Evolutionary conservation across 2,888 invertebrate genomes (phyloP).

Genomic region (Cheilosia impressa): DNA sequence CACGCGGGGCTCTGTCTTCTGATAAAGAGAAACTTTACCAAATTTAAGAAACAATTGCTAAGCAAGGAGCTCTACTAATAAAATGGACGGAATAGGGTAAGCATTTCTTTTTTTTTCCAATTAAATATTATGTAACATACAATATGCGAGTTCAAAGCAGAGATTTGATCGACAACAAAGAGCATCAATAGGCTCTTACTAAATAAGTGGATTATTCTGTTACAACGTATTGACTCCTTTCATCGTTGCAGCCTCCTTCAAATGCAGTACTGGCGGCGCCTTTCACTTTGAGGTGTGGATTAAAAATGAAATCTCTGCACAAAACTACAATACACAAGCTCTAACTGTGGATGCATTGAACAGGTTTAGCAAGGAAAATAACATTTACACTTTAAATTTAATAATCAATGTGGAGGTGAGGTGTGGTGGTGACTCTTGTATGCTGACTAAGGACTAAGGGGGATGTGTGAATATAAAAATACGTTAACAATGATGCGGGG

Average conservation of each 20-base stretch:
- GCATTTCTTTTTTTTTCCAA: constrained; percentile 39
- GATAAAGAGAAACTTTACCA: background rate
- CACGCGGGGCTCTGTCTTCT: constrained; percentile 2
- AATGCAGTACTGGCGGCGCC: constrained; percentile 41
- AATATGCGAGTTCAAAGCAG: constrained; percentile 20
- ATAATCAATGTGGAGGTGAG: constrained; percentile 16
- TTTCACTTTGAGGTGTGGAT: background rate
- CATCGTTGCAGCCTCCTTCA: constrained; percentile 44
- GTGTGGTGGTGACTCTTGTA: constrained; percentile 39
- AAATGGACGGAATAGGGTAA: constrained; percentile 75
- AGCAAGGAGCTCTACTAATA: constrained; percentile 53
- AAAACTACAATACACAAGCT: constrained; percentile 40
- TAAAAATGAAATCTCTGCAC: constrained; percentile 29
- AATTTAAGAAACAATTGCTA: constrained; percentile 4
- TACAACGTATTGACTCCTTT: constrained; percentile 11
- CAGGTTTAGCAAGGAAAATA: constrained; percentile 15
- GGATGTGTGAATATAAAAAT: constrained; percentile 33
- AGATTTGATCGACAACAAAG: constrained; percentile 18
- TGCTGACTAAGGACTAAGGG: constrained; percentile 17
- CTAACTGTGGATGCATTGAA: constrained; percentile 37
- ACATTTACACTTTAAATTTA: background rate
- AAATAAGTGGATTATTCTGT: constrained; percentile 34
- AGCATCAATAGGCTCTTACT: constrained; percentile 7
- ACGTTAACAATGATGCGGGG: constrained; percentile 34
- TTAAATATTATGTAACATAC: constrained; percentile 23